These are phyloP conservation scores for Lordiphosa mommai DNA, from an alignment of 1,140 invertebrate species.

Conservation along the genomic window DNA sequence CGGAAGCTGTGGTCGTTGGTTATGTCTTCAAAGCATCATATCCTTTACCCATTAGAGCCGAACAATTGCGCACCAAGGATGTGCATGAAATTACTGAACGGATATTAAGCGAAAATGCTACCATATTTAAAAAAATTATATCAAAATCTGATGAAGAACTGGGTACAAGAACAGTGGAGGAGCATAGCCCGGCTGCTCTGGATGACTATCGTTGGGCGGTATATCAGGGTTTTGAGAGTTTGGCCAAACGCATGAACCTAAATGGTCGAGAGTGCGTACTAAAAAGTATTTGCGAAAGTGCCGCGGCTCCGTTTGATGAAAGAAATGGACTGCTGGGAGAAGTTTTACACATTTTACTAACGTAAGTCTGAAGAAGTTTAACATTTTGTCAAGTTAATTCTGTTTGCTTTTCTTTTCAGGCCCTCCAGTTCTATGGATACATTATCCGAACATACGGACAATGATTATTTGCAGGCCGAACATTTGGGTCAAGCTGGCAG, in stretches of 20 bases:
- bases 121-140: conserved; percentile 41
- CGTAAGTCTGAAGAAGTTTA: conserved; percentile 80
- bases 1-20: conserved; percentile 60
- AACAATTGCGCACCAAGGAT: conserved; percentile 43
- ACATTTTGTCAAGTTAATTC: neutral
- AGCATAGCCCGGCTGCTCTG: conserved; percentile 8
- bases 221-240: conserved; percentile 44
- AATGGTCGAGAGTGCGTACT: conserved; percentile 85
- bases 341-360: conserved; percentile 85
- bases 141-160: conserved; percentile 33
- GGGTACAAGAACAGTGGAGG: conserved; percentile 10
- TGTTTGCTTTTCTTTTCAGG: conserved; percentile 54
- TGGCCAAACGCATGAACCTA: conserved; percentile 81
- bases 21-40: conserved; percentile 76
- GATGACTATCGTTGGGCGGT: conserved; percentile 57
- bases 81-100: conserved; percentile 26
- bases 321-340: conserved; percentile 85
- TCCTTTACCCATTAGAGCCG: conserved; percentile 45
- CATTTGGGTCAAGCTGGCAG: conserved; percentile 81
- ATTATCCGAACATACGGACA: conserved; percentile 83
- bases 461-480: conserved; percentile 86
- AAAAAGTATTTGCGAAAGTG: conserved; percentile 87
- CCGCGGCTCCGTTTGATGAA: conserved; percentile 84
- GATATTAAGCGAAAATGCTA: conserved; percentile 24
- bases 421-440: conserved; percentile 84